These are phyloP conservation scores for Gambusia holbrooki DNA, from an alignment of 2,113 vertebrate species.

Conservation along the genomic window DNA sequence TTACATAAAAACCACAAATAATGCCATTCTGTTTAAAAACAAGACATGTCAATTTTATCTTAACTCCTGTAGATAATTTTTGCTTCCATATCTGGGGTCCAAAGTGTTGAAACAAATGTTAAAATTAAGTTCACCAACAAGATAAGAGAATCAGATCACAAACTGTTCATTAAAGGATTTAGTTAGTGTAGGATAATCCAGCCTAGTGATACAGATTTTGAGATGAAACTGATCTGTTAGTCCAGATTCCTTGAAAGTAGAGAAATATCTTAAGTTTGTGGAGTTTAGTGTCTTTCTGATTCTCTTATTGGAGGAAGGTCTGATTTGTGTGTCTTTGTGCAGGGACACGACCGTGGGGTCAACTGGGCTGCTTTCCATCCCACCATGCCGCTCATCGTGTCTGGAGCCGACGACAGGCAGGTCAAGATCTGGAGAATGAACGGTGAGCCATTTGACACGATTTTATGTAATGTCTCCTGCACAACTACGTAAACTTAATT, in stretches of 20 bases:
- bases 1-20: neutral
- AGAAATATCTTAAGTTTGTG: neutral
- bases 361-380: conserved; percentile 99
- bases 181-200: neutral
- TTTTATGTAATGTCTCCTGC: neutral
- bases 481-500: neutral
- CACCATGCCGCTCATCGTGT: conserved; percentile 96
- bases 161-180: neutral
- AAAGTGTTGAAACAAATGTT: neutral
- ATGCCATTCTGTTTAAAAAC: too few relatives aligned
- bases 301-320: neutral
- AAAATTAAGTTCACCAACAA: neutral
- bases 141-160: neutral
- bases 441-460: conserved; percentile 75
- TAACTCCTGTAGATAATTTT: neutral
- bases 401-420: conserved; percentile 94
- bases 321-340: neutral
- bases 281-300: too few relatives aligned
- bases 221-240: neutral
- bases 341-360: conserved; percentile 95
- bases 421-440: conserved; percentile 99
- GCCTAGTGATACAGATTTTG: neutral
- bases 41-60: too few relatives aligned
- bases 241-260: neutral
- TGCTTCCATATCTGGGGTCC: neutral